Conservation (phyloP, 2,113 vertebrate species). For the Rattus rattus region DNA sequence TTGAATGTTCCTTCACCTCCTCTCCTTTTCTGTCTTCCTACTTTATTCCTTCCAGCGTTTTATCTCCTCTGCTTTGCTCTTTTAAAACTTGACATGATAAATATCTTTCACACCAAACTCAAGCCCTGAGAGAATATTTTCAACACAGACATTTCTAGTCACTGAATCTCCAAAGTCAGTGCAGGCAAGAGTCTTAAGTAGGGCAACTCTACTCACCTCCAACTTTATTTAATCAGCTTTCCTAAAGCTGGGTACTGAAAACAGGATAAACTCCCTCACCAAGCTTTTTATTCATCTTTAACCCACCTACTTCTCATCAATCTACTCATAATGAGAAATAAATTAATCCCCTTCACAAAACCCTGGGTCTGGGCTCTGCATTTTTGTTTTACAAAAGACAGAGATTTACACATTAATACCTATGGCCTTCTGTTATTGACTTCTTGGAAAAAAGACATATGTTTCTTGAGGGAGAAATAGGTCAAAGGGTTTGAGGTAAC, state of each 20-base stretch:
- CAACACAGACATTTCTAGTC: conserved; percentile 58
- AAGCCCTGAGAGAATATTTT: conserved; percentile 72
- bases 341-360: conserved; percentile 60
- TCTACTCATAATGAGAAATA: conserved; percentile 64
- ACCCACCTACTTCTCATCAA: conserved; percentile 70
- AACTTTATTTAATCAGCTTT: conserved; percentile 73
- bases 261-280: conserved; percentile 61
- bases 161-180: conserved; percentile 63
- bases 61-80: conserved; percentile 15
- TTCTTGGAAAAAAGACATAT: conserved; percentile 41
- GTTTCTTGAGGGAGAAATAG: conserved; percentile 46
- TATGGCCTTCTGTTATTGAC: conserved; percentile 54
- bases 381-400: conserved; percentile 61
- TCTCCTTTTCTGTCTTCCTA: background rate
- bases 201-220: conserved; percentile 26
- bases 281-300: conserved; percentile 57
- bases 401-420: conserved; percentile 57
- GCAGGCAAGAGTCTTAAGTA: conserved; percentile 73
- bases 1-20: background rate
- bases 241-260: conserved; percentile 55
- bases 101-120: conserved; percentile 71
- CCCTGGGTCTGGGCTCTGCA: background rate
- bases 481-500: conserved; percentile 33
- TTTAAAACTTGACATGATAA: conserved; percentile 74
- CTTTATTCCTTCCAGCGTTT: conserved; percentile 43